Percentiles rank a stretch among this genome's conserved stretches.
These are phyloP conservation scores for Clupea harengus DNA, from an alignment of 2,113 vertebrate genomes.

Conservation along the genomic window DNA sequence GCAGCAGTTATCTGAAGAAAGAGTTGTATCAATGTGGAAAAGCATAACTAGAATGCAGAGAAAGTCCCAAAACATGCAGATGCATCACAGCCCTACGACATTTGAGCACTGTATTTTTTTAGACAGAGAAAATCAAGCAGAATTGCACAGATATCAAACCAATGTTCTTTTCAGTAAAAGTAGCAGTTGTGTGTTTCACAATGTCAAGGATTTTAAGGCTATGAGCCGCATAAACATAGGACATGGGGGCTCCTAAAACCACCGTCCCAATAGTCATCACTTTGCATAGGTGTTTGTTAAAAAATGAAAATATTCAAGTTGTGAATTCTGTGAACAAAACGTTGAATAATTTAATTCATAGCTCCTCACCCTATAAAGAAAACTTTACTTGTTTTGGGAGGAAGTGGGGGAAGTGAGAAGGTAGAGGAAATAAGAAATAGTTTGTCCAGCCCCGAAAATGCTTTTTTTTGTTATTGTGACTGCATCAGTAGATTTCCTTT, in stretches of 20 bases:
- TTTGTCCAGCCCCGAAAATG: neutral
- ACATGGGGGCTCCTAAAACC: neutral
- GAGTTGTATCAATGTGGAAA: neutral
- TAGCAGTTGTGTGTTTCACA: neutral
- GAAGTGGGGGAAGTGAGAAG: neutral
- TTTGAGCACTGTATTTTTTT: neutral
- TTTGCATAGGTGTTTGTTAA: slow-evolving; percentile 11
- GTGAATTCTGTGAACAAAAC: neutral
- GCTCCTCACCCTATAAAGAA: neutral
- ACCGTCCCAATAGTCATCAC: neutral
- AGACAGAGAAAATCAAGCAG: slow-evolving; percentile 18
- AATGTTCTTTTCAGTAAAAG: slow-evolving; percentile 1
- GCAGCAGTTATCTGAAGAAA: slow-evolving; percentile 24
- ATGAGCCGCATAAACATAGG: neutral
- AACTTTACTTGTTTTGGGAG: neutral
- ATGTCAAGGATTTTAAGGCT: neutral
- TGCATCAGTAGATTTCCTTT: slow-evolving; percentile 36
- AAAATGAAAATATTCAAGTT: neutral
- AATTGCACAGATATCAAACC: neutral
- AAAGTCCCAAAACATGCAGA: neutral
- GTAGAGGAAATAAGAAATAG: neutral
- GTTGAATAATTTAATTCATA: neutral
- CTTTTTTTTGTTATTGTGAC: slow-evolving; percentile 19
- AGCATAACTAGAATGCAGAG: slow-evolving; percentile 10
- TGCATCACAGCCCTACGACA: neutral